These are phyloP conservation scores for Alligator sinensis DNA, from an alignment of 2,113 vertebrate genomes.

Conservation along the genomic window DNA sequence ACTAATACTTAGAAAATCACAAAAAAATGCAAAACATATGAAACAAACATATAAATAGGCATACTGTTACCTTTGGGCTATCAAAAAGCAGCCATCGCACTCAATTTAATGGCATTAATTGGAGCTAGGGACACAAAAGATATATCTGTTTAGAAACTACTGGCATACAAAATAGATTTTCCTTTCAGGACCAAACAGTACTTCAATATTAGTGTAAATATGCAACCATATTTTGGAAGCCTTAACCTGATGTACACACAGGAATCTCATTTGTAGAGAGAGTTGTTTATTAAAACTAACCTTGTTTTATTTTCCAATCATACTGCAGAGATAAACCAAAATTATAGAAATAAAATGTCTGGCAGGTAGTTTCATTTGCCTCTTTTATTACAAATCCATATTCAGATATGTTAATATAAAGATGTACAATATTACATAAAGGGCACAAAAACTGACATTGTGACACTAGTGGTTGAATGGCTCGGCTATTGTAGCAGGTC, in stretches of 20 bases:
- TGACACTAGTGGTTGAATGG: conserved; percentile 75
- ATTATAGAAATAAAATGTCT: conserved; percentile 47
- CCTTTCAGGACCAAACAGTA: conserved; percentile 34
- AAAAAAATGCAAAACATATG: conserved; percentile 13
- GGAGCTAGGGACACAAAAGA: conserved; percentile 28
- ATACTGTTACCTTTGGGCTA: conserved; percentile 17
- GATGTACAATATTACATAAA: conserved; percentile 90
- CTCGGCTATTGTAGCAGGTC: conserved; percentile 72
- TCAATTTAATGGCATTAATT: conserved; percentile 7
- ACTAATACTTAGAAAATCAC: no score
- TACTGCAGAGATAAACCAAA: conserved; percentile 54
- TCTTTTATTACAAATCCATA: conserved; percentile 81
- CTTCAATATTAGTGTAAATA: conserved; percentile 38
- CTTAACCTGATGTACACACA: neutral
- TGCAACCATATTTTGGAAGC: neutral
- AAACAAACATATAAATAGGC: conserved; percentile 29
- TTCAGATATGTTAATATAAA: conserved; percentile 90
- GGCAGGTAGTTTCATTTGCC: conserved; percentile 74
- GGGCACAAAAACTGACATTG: conserved; percentile 74
- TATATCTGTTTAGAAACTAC: conserved; percentile 43
- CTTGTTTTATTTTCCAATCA: conserved; percentile 27
- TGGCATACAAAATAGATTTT: conserved; percentile 34
- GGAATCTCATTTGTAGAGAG: neutral
- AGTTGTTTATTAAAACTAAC: neutral
- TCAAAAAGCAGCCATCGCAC: neutral